Conservation (phyloP, 2,113 vertebrate species). For the Sisor rabdophorus region DNA sequence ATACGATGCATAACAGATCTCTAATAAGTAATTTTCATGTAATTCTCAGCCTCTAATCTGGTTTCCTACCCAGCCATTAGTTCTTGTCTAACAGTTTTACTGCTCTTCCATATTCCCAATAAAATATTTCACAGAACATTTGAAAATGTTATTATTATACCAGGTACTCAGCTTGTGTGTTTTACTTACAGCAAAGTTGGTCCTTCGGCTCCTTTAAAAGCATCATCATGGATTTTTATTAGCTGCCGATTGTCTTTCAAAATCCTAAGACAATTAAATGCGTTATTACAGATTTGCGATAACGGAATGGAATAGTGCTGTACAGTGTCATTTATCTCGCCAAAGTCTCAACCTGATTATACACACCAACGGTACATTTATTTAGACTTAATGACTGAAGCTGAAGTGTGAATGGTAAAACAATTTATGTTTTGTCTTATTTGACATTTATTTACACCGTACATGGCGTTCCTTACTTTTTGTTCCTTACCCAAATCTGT, state of each 20-base stretch:
- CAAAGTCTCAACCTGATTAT: background rate
- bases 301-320: background rate
- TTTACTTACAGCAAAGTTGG: slow-evolving; percentile 80
- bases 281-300: background rate
- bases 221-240: slow-evolving; percentile 73
- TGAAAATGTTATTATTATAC: background rate
- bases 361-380: background rate
- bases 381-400: background rate
- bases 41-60: background rate
- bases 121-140: background rate
- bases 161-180: background rate
- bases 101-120: background rate
- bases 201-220: slow-evolving; percentile 79
- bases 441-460: slow-evolving; percentile 58
- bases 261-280: slow-evolving; percentile 65
- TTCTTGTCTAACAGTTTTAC: slow-evolving; percentile 27
- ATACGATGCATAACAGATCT: background rate
- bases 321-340: background rate
- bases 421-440: slow-evolving; percentile 68
- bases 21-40: background rate
- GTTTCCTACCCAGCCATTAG: background rate
- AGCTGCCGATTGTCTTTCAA: slow-evolving; percentile 81
- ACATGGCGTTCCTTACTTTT: slow-evolving; percentile 60
- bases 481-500: slow-evolving; percentile 47
- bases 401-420: slow-evolving; percentile 28